A percentile compares a stretch with the other conserved stretches of the same genome.
Evolutionary conservation across 2,888 invertebrate genomes (phyloP).

Genomic region (Drosophila affinis): DNA sequence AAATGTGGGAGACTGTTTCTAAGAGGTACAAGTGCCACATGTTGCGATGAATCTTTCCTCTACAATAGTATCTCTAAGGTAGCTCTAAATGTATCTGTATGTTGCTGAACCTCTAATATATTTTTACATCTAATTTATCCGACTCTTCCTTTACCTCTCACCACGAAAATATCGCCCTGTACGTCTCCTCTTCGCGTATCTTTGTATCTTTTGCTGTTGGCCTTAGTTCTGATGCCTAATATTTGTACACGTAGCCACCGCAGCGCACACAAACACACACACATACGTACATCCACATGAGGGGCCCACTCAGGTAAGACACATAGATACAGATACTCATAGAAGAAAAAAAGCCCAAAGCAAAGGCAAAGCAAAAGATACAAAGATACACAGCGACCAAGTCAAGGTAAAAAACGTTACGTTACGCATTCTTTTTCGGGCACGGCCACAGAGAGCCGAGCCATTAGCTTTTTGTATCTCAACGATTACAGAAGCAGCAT

Average conservation of each 20-base stretch:
- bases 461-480: slow-evolving; percentile 47
- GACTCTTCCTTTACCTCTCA: too few species aligned
- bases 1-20: not conserved
- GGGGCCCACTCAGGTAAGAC: slow-evolving; percentile 39
- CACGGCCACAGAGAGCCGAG: slow-evolving; percentile 36
- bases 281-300: slow-evolving; percentile 1
- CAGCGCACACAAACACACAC: slow-evolving; percentile 4
- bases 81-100: not conserved
- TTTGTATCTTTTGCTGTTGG: not conserved
- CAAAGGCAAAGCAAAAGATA: slow-evolving; percentile 53
- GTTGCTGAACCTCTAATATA: not conserved
- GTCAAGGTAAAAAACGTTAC: slow-evolving; percentile 75
- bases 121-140: too few species aligned
- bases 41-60: not conserved
- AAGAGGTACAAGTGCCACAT: slow-evolving; percentile 14
- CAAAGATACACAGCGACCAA: slow-evolving; percentile 49
- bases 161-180: not conserved
- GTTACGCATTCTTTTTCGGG: slow-evolving; percentile 63
- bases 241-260: slow-evolving; percentile 42
- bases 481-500: slow-evolving; percentile 28
- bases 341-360: slow-evolving; percentile 56
- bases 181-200: not conserved
- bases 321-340: slow-evolving; percentile 33
- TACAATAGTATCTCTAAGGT: not conserved
- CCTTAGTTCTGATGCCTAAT: slow-evolving; percentile 7